Evolutionary conservation across 2,888 invertebrate genomes (phyloP).

Genomic region (Beris chalybata): DNA sequence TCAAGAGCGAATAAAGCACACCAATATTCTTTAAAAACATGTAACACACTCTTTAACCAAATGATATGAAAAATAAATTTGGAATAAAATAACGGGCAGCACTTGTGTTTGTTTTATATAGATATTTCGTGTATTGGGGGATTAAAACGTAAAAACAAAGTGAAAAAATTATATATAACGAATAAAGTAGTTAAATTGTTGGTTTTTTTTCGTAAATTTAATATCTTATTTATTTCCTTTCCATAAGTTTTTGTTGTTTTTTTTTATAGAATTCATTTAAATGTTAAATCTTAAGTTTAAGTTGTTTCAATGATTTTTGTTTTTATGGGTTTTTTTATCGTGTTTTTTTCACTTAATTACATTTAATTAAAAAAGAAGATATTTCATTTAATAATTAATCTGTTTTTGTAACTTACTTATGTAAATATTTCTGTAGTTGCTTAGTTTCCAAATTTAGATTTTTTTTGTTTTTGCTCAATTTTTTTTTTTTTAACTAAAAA

Average conservation of each 20-base stretch:
- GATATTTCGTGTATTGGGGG: slow-evolving; percentile 6
- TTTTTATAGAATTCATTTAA: background rate
- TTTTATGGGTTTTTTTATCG: background rate
- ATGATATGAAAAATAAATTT: no score
- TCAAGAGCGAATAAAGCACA: background rate
- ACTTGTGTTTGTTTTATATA: no score
- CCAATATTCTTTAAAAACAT: background rate
- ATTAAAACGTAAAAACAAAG: slow-evolving; percentile 29
- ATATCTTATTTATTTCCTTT: slow-evolving; percentile 38
- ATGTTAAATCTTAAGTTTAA: background rate
- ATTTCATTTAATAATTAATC: slow-evolving; percentile 34
- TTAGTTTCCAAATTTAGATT: slow-evolving; percentile 41
- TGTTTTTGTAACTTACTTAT: slow-evolving; percentile 41
- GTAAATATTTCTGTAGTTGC: slow-evolving; percentile 35
- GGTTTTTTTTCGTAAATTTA: slow-evolving; percentile 34
- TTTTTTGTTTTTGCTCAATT: background rate
- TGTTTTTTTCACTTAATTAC: slow-evolving; percentile 24
- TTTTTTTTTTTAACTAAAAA: slow-evolving; percentile 30
- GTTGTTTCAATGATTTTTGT: slow-evolving; percentile 25
- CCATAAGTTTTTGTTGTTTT: slow-evolving; percentile 36
- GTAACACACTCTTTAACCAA: no score
- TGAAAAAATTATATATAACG: slow-evolving; percentile 10
- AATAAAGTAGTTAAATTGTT: slow-evolving; percentile 14
- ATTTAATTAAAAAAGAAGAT: slow-evolving; percentile 37
- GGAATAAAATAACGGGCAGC: no score